Evolutionary conservation across 2,797 vertebrate species (phyloP), one percentile per base, ranked within the genome.

Genomic region (Hozukius guyotensis): DNA sequence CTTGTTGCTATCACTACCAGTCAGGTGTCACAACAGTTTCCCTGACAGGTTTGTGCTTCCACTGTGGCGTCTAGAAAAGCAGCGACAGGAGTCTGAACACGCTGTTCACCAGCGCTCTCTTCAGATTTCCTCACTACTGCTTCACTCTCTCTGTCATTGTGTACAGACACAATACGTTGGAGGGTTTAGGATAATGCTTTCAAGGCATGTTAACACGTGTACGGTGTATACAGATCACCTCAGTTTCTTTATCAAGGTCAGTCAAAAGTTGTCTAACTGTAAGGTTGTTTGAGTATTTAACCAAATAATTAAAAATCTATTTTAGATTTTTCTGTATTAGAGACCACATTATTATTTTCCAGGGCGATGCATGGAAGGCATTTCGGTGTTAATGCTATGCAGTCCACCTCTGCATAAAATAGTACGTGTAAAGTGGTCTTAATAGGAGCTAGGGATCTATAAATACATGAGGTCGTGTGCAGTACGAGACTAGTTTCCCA

Each of bases 1-100:
- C 72, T 76, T 81, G 87, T 90, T 85, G 87, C 88, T 89, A 91
- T 93, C 91, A 86, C 87, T 59, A 89, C 83, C 89, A 86, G 81
- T 77, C 82, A 92, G 79, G 83, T 92, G 90, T 88, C 88, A 81
- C 89, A 75, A 81, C 87, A 53, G 79, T 83, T 79, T 87, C 80
- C 69, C 56, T 86, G 84, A 86, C 88, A 87, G 80, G 59, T 80
- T 71, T 71, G 70, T 75, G 76, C 83, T 74, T 90, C 79, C 52
- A 76, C 86, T 76, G 76, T 76, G 74, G 65, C 27, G 20, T 66
- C 25, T 55, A 68, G 55, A 78, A 82, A 86, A 80, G 75, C 73
- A 75, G 36, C 63, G 64, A 73, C 61, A 77, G 77, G 77, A 78
- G 78, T 75, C 61, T 36, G 66, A 86, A 87, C 77, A 69, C 71